Evolutionary conservation across 2,113 vertebrate species (phyloP), one percentile per base, ranked within the genome.

Genomic region (Equus quagga): DNA sequence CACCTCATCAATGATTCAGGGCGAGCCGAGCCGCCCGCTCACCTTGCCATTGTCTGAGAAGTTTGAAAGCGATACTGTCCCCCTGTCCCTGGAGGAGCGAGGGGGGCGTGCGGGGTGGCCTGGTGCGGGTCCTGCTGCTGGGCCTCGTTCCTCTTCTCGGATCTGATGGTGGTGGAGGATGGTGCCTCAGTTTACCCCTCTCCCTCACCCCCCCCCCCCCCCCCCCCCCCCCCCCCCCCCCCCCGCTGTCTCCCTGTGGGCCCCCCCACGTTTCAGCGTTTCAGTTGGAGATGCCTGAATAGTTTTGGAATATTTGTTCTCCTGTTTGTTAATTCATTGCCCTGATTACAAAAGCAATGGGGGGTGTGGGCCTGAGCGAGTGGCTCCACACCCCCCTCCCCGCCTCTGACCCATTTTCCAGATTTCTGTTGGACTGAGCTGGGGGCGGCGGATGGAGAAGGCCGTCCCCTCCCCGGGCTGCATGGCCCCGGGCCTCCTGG

Each of bases 1-100:
- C 31, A 72, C 87, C 46, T 97, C 97, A 97, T 98, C 21, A 97
- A 97, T 97, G 90, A 97, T 98, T 97, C 31, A 98, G 83, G 36
- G 8, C 23, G 10, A 51, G 14, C 1, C 10, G 0, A n/a, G 60
- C 28, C 5, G 2, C 11, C 6, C 8, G 56, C 80, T 92, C 81
- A 76, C 92, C 92, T 85, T 54, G 73, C 69, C 19, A 72, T 72
- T 81, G 54, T 97, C 23, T 31, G 67, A n/a, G 84, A 60, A 76
- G 51, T n/a, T 85, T 62, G 85, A 91, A 97, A 85, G 46, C 1
- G 94, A 97, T 93, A 79, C 94, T 44, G 2, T 88, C 49, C 36
- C 31, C 3, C 94, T 44, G 2, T 88, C 49, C 36, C 31, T 3
- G 2, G 69, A 3, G 2, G 72, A 86, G 26, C 62, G 11, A 24